A percentile compares a stretch with the other conserved stretches of the same genome.
Conservation (phyloP, 2,888 invertebrate species). For the Carterocephalus palaemon region DNA sequence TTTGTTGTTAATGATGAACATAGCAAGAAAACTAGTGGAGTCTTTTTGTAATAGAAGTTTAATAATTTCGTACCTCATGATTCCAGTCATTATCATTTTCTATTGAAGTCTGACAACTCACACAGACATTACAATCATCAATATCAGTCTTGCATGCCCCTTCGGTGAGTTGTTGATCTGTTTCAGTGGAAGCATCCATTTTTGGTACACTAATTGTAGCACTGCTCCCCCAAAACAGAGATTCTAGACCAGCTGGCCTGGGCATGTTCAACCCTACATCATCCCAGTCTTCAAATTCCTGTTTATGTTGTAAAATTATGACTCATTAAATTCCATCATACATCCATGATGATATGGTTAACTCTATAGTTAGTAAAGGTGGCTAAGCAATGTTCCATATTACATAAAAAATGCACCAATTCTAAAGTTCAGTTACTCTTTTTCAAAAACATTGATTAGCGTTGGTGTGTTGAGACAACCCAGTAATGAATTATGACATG, state of each 20-base stretch:
- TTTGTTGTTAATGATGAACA: no score
- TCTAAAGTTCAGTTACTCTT: no score
- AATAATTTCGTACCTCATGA: conserved; percentile 58
- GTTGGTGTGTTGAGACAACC: no score
- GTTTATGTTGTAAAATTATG: conserved; percentile 26
- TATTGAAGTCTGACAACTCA: conserved; percentile 62
- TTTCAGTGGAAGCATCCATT: conserved; percentile 68
- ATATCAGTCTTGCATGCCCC: conserved; percentile 71
- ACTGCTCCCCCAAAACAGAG: conserved; percentile 81
- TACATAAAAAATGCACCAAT: no score
- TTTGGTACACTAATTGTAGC: conserved; percentile 55
- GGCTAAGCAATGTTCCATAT: no score
- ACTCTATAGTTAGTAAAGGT: no score
- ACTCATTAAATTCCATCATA: no score
- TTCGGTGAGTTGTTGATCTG: conserved; percentile 53
- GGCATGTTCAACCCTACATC: conserved; percentile 93
- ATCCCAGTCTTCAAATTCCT: conserved; percentile 95
- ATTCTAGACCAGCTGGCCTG: conserved; percentile 86
- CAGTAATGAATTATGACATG: no score
- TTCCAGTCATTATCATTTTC: conserved; percentile 64
- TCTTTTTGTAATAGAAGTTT: background rate
- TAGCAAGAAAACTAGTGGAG: background rate
- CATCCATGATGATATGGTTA: no score
- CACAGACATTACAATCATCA: conserved; percentile 62
- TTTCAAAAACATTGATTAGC: no score